A percentile compares a stretch with the other conserved stretches of the same genome.
phyloP scores from a whole-genome alignment of 2,888 invertebrate species.

The Druceiella hillmani region DNA sequence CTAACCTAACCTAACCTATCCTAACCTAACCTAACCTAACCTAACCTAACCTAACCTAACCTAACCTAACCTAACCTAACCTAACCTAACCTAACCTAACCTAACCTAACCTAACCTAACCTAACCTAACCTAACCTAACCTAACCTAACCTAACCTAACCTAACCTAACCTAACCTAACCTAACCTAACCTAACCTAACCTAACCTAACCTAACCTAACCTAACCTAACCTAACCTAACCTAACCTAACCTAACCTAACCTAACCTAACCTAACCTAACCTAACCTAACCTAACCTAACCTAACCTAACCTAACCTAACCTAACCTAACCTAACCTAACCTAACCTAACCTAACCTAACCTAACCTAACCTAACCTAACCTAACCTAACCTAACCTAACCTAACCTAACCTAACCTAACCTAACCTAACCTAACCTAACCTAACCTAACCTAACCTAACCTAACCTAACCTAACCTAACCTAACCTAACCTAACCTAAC shows the following conservation, averaged over 20 bases:
- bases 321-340: slow-evolving; percentile 8
- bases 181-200: slow-evolving; percentile 9
- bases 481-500: slow-evolving; percentile 11
- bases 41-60: slow-evolving; percentile 9
- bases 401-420: slow-evolving; percentile 13
- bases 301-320: slow-evolving; percentile 8
- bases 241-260: slow-evolving; percentile 8
- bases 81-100: slow-evolving; percentile 9
- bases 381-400: slow-evolving; percentile 8
- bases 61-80: slow-evolving; percentile 9
- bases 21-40: slow-evolving; percentile 10
- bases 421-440: slow-evolving; percentile 12
- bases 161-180: slow-evolving; percentile 9
- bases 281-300: slow-evolving; percentile 8
- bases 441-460: slow-evolving; percentile 13
- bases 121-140: slow-evolving; percentile 9
- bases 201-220: slow-evolving; percentile 9
- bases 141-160: slow-evolving; percentile 9
- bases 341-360: slow-evolving; percentile 8
- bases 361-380: slow-evolving; percentile 8
- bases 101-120: slow-evolving; percentile 9
- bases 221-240: slow-evolving; percentile 8
- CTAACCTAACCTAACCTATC: slow-evolving; percentile 10
- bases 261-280: slow-evolving; percentile 8
- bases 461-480: slow-evolving; percentile 10